Percentiles rank a stretch among this genome's conserved stretches.
These are phyloP conservation scores for Drosophila sulfurigaster DNA, from an alignment of 1,140 invertebrate genomes.

Conservation along the genomic window DNA sequence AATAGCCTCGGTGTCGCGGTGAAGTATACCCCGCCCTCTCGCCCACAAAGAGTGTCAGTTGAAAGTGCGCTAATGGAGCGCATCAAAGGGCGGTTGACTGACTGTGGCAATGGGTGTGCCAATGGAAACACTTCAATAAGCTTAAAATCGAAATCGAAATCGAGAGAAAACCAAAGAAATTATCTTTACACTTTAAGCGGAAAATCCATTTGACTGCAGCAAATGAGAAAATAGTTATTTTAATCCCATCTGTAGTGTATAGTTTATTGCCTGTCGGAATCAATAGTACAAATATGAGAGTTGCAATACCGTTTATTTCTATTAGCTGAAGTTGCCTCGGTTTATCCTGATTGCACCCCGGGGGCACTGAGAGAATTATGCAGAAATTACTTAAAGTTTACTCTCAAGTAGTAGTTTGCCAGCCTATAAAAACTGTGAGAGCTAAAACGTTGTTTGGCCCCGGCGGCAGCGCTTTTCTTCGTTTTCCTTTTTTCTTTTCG, in stretches of 20 bases:
- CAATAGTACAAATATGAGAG: slow-evolving; percentile 7
- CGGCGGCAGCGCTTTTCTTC: slow-evolving; percentile 40
- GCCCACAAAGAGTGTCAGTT: slow-evolving; percentile 24
- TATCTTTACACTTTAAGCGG: background rate
- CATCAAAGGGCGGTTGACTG: slow-evolving; percentile 20
- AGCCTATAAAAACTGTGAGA: slow-evolving; percentile 54
- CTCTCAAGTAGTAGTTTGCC: slow-evolving; percentile 53
- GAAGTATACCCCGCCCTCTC: slow-evolving; percentile 1
- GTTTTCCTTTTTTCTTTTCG: slow-evolving; percentile 36
- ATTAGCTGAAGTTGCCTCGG: slow-evolving; percentile 49
- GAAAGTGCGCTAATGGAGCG: slow-evolving; percentile 54
- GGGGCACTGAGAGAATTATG: slow-evolving; percentile 60
- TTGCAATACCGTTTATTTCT: slow-evolving; percentile 55
- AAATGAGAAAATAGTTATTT: background rate
- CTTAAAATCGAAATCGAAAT: slow-evolving; percentile 3
- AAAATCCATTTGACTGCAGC: background rate
- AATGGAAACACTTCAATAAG: background rate
- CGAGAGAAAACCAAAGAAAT: background rate
- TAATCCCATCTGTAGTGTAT: background rate
- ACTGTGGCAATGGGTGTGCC: background rate
- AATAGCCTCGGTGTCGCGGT: background rate
- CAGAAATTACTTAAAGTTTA: slow-evolving; percentile 73
- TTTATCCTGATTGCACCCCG: slow-evolving; percentile 51
- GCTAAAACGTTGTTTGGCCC: slow-evolving; percentile 46
- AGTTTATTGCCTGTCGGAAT: slow-evolving; percentile 17